Base-by-base conservation (phyloP, 2,113 vertebrate genomes). In the Halichoeres trimaculatus region DNA sequence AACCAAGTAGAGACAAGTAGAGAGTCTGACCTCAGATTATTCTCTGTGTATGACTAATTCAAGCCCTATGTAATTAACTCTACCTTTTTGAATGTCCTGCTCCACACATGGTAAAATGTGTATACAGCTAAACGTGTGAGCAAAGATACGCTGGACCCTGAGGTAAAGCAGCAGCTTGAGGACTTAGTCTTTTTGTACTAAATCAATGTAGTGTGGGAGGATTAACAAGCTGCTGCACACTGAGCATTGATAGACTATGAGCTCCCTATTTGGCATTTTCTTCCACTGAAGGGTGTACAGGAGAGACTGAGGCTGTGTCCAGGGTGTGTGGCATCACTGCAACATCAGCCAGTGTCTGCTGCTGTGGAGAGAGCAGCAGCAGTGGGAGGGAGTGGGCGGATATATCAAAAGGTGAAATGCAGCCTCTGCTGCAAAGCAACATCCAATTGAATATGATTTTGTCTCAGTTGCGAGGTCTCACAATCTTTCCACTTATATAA, bases 391-490 rank as follows among this genome's bases (percentile, higher is more conserved):
- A 85, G 92, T 91, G 84, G 87, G 90, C 10, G 84, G 83, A 76
- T 85, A 76, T 84, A 84, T 90, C 87, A 85, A 90, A 91, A 91
- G 87, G 88, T 92, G 89, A 90, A 89, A 87, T 58, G 75, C 76
- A 84, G 63, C 77, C 62, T 90, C 79, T 87, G 73, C 83, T 63
- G 80, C 84, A 85, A 81, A 92, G 80, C 86, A 81, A 70, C 57
- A 58, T 81, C 60, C 71, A 81, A 51, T 64, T 76, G 65, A 84
- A 84, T 76, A 66, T 59, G 59, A 84, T 84, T 86, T 78, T 77
- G 65, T 83, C 74, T 90, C 69, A 73, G 65, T 81, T 87, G 81
- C 80, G 81, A 71, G 69, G 60, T 85, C 65, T 67, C 74, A 45
- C 65, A 55, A 60, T 76, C 35, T 40, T 67, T 80, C 63, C 65